Percentiles rank a stretch among this genome's conserved stretches.
Evolutionary conservation across 2,888 invertebrate genomes (phyloP).

Genomic region (Eilema depressum): DNA sequence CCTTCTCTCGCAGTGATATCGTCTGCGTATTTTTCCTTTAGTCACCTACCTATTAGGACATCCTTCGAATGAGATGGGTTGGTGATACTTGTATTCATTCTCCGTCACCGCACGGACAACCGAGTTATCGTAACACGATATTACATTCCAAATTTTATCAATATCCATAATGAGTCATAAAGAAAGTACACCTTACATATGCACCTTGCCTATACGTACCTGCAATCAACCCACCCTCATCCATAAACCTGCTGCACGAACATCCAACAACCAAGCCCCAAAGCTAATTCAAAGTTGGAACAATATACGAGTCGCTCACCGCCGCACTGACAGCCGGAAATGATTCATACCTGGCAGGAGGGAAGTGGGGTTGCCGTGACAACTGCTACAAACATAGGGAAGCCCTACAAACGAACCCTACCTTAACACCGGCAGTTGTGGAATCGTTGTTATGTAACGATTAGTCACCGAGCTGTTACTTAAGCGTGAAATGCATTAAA

Average conservation of each 20-base stretch:
- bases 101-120: no score
- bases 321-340: conserved; percentile 75
- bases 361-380: conserved; percentile 73
- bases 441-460: conserved; percentile 52
- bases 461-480: conserved; percentile 44
- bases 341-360: conserved; percentile 64
- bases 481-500: conserved; percentile 33
- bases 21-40: no score
- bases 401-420: conserved; percentile 60
- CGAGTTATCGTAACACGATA: no score
- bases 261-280: conserved; percentile 37
- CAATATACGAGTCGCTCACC: conserved; percentile 45
- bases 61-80: no score
- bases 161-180: no score
- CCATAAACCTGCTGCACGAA: conserved; percentile 17
- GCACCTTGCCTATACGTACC: background rate
- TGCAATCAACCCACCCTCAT: conserved; percentile 5
- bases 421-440: conserved; percentile 28
- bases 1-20: no score
- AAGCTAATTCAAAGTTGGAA: conserved; percentile 46
- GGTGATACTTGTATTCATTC: no score
- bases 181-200: background rate
- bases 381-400: conserved; percentile 79
- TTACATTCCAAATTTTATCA: background rate
- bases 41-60: no score